phyloP scores from a whole-genome alignment of 2,113 vertebrate genomes.

The Neolamprologus fasciatus region DNA sequence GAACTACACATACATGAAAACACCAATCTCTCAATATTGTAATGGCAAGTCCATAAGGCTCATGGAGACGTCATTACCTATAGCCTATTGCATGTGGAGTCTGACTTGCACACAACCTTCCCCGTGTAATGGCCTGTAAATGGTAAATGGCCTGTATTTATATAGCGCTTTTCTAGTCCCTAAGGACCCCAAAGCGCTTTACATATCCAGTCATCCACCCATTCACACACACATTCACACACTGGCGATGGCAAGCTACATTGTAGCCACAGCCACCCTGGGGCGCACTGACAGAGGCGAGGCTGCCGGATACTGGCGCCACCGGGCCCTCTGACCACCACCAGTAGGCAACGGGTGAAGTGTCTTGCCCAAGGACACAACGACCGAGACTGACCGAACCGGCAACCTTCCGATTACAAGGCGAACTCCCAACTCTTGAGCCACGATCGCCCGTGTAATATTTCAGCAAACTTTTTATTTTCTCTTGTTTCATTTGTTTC shows the following conservation, averaged over 20 bases:
- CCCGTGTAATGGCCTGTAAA: not conserved
- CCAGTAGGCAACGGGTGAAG: no score
- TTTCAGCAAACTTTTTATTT: not conserved
- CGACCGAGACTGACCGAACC: rapidly evolving
- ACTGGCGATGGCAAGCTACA: no score
- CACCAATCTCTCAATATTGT: not conserved
- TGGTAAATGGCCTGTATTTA: no score
- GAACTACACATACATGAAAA: not conserved
- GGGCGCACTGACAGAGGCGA: no score
- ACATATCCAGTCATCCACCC: no score
- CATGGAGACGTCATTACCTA: not conserved
- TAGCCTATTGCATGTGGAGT: not conserved
- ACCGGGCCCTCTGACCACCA: no score
- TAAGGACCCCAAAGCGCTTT: no score
- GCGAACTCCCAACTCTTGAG: rapidly evolving
- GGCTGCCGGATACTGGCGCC: rapidly evolving
- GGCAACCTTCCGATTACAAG: no score
- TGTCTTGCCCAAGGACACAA: no score
- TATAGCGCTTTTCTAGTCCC: no score
- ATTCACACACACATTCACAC: no score
- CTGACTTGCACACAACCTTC: not conserved
- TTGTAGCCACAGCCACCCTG: no score
- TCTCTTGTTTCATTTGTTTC: not conserved
- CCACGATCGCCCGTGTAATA: not conserved
- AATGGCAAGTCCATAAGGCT: not conserved